phyloP scores from a whole-genome alignment of 2,888 invertebrate species.

The Morpho achilles region DNA sequence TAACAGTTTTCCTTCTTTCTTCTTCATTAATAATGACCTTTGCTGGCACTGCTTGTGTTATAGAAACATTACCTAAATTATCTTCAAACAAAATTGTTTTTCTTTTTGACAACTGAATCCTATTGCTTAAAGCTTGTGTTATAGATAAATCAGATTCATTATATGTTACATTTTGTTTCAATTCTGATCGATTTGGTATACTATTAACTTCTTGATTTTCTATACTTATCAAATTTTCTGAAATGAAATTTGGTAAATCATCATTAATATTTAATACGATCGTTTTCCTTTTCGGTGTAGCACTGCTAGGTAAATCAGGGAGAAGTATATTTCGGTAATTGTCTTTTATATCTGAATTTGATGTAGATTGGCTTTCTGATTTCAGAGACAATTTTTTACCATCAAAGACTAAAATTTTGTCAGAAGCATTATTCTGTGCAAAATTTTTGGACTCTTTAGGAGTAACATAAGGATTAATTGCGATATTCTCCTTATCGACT shows the following conservation, averaged over 20 bases:
- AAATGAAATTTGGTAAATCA: constrained; percentile 55
- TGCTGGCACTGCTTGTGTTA: constrained; percentile 35
- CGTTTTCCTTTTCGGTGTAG: constrained; percentile 45
- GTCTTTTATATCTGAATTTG: constrained; percentile 27
- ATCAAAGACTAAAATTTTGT: constrained; percentile 62
- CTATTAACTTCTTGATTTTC: neutral
- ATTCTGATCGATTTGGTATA: neutral
- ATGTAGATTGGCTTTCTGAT: constrained; percentile 30
- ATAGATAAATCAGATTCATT: constrained; percentile 27
- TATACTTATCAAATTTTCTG: constrained; percentile 16
- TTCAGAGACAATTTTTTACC: constrained; percentile 57
- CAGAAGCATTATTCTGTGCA: constrained; percentile 46
- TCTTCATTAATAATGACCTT: constrained; percentile 20
- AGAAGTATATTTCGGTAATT: constrained; percentile 34
- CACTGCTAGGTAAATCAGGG: constrained; percentile 24
- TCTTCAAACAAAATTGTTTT: constrained; percentile 37
- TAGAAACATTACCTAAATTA: constrained; percentile 36
- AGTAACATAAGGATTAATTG: constrained; percentile 52
- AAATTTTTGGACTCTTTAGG: constrained; percentile 50
- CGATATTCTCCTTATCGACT: constrained; percentile 65
- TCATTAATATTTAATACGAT: constrained; percentile 53
- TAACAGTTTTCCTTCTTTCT: constrained; percentile 29
- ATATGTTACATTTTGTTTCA: constrained; percentile 16
- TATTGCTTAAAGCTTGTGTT: constrained; percentile 18
- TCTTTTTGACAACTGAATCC: constrained; percentile 22